phyloP scores from a whole-genome alignment of 2,888 invertebrate species.

The Lepidochrysops patricia region DNA sequence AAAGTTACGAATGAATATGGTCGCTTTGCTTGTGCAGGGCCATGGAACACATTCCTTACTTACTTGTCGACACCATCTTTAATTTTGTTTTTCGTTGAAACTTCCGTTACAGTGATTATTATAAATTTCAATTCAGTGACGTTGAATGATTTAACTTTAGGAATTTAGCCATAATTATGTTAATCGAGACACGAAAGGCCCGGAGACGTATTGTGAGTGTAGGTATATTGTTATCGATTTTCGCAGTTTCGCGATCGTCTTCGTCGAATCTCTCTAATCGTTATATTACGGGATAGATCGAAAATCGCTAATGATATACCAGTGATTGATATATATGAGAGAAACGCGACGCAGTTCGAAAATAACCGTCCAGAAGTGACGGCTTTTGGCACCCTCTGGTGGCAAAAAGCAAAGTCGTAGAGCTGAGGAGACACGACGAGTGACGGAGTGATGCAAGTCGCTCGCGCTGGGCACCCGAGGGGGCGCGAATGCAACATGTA shows the following conservation, averaged over 20 bases:
- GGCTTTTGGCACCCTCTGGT: slow-evolving; percentile 67
- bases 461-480: slow-evolving; percentile 55
- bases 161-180: slow-evolving; percentile 7
- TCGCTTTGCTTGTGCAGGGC: slow-evolving; percentile 72
- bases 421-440: slow-evolving; percentile 36
- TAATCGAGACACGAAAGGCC: slow-evolving; percentile 46
- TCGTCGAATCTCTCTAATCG: not conserved
- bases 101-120: slow-evolving; percentile 24
- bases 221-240: slow-evolving; percentile 37
- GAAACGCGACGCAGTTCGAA: slow-evolving; percentile 64
- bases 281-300: slow-evolving; percentile 12
- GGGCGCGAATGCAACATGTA: slow-evolving; percentile 69
- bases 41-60: slow-evolving; percentile 40
- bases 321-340: slow-evolving; percentile 29
- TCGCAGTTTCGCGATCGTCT: slow-evolving; percentile 13
- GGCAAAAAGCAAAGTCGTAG: slow-evolving; percentile 50
- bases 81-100: slow-evolving; percentile 29
- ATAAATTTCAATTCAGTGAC: not conserved
- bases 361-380: slow-evolving; percentile 71
- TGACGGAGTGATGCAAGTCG: slow-evolving; percentile 36
- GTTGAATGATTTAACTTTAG: not conserved
- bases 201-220: slow-evolving; percentile 44
- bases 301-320: slow-evolving; percentile 29
- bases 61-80: slow-evolving; percentile 26
- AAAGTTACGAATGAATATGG: slow-evolving; percentile 68